Percentiles rank a stretch among this genome's conserved stretches.
Evolutionary conservation across 2,888 invertebrate species (phyloP).

Genomic region (Drosophila acutilabella): DNA sequence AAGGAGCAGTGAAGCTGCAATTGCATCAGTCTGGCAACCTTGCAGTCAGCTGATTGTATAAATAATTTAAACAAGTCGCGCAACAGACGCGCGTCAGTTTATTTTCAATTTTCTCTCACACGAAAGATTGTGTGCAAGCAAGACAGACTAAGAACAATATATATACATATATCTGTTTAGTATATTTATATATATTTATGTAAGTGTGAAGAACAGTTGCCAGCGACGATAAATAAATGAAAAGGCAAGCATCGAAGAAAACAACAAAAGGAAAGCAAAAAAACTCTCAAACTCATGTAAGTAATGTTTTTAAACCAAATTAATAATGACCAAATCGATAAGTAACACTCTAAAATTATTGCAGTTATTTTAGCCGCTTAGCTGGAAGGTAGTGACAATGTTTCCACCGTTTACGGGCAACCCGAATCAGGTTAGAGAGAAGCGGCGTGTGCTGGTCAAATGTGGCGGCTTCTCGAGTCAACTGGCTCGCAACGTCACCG

Average conservation of each 20-base stretch:
- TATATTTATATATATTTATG: not conserved
- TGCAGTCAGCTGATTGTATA: not conserved
- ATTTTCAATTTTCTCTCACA: not conserved
- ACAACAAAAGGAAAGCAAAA: conserved; percentile 48
- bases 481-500: conserved; percentile 90
- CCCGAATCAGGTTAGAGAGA: conserved; percentile 14
- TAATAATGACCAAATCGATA: not conserved
- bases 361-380: not conserved
- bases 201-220: conserved; percentile 49
- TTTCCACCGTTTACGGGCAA: conserved; percentile 26
- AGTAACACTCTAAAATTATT: not conserved
- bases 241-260: conserved; percentile 46
- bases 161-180: conserved; percentile 1
- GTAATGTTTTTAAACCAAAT: not conserved
- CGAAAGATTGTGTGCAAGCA: conserved; percentile 16
- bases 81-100: not conserved
- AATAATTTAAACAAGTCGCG: not conserved
- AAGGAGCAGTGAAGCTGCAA: too few species aligned
- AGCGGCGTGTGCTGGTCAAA: conserved; percentile 85
- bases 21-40: not conserved
- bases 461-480: conserved; percentile 93
- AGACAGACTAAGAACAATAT: conserved; percentile 14
- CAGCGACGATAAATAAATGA: conserved; percentile 46
- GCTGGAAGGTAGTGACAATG: conserved; percentile 14
- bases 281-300: conserved; percentile 57